Conservation (phyloP, 2,888 invertebrate genomes). For the Carterocephalus palaemon region DNA sequence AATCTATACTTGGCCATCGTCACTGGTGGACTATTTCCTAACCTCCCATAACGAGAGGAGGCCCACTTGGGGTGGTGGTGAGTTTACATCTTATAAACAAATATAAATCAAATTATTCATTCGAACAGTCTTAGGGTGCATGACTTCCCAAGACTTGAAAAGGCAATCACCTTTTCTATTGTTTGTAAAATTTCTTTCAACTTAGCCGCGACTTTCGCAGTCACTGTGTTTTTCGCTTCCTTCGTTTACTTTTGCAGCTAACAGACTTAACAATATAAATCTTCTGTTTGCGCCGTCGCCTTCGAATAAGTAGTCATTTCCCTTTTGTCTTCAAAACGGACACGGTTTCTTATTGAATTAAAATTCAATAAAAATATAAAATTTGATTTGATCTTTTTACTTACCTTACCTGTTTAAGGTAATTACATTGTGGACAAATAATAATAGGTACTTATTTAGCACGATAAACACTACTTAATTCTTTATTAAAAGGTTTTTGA, state of each 20-base stretch:
- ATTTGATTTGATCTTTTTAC: too few species aligned
- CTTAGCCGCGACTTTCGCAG: conserved; percentile 27
- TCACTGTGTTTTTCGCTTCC: conserved; percentile 13
- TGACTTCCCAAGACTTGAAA: conserved; percentile 27
- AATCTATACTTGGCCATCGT: too few species aligned
- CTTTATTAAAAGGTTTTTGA: neutral
- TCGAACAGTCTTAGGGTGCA: conserved; percentile 26
- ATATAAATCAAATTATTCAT: conserved; percentile 20
- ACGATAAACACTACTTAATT: too few species aligned
- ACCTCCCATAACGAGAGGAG: too few species aligned
- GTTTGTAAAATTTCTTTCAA: conserved; percentile 37
- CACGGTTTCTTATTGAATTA: neutral
- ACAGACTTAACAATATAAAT: conserved; percentile 18
- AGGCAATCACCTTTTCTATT: conserved; percentile 32
- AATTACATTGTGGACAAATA: too few species aligned
- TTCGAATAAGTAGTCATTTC: conserved; percentile 4
- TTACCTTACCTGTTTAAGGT: too few species aligned
- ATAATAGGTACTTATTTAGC: too few species aligned
- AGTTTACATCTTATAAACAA: neutral
- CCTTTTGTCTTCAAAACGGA: conserved; percentile 2
- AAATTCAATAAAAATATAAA: too few species aligned
- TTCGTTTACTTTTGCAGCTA: conserved; percentile 6
- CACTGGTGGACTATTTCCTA: too few species aligned
- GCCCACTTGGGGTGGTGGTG: neutral
- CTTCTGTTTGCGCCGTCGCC: too few species aligned